Evolutionary conservation across 2,888 invertebrate species (phyloP).

Genomic region (Drosophila robusta): DNA sequence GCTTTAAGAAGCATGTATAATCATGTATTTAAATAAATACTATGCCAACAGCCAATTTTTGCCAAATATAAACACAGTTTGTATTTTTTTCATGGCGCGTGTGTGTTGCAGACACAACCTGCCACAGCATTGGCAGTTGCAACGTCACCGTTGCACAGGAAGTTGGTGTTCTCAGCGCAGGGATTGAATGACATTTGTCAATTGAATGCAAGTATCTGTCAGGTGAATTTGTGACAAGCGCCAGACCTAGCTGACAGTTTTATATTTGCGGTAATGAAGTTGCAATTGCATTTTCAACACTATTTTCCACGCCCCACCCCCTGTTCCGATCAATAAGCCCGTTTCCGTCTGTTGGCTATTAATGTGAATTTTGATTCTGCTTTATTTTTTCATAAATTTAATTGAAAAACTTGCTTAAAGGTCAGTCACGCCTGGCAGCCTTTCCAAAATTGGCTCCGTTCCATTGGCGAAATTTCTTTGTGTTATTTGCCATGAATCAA

Average conservation of each 20-base stretch:
- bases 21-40: not conserved
- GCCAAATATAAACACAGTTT: constrained; percentile 45
- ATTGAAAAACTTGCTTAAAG: constrained; percentile 57
- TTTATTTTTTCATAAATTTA: constrained; percentile 50
- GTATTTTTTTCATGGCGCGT: constrained; percentile 39
- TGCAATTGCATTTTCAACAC: constrained; percentile 41
- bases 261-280: constrained; percentile 38
- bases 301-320: constrained; percentile 3
- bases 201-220: constrained; percentile 55
- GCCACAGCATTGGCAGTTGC: constrained; percentile 1
- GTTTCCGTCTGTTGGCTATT: not conserved
- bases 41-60: constrained; percentile 10
- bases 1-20: no score
- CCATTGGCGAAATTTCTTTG: constrained; percentile 21
- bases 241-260: constrained; percentile 27
- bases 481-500: constrained; percentile 59
- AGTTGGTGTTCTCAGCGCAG: constrained; percentile 25
- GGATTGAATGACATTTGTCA: constrained; percentile 66
- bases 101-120: constrained; percentile 12
- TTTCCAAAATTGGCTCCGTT: constrained; percentile 20
- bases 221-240: constrained; percentile 8
- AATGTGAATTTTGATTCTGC: constrained; percentile 16
- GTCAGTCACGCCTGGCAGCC: constrained; percentile 21
- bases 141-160: constrained; percentile 7
- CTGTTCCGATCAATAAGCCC: not conserved